A percentile compares a stretch with the other conserved stretches of the same genome.
Evolutionary conservation across 1,140 invertebrate genomes (phyloP).

Genomic region (Antheraea pernyi): DNA sequence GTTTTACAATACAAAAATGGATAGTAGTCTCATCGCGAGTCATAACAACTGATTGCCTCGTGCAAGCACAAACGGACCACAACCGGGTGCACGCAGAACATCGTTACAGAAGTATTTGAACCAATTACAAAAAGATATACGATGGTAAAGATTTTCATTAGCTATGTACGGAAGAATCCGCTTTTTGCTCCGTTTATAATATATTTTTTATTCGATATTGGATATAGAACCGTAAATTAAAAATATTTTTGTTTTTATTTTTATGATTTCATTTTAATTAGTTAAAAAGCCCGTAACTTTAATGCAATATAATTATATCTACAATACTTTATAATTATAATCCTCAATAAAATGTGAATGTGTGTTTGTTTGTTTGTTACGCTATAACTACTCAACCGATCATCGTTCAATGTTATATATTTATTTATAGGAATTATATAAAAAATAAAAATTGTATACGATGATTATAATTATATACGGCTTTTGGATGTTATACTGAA

Average conservation of each 20-base stretch:
- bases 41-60: constrained; percentile 70
- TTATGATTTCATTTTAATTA: too few relatives aligned
- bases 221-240: not conserved
- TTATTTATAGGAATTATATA: too few relatives aligned
- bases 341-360: too few relatives aligned
- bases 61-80: constrained; percentile 52
- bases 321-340: not conserved
- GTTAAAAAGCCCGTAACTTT: too few relatives aligned
- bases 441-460: too few relatives aligned
- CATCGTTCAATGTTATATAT: too few relatives aligned
- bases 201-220: not conserved
- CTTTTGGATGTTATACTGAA: too few relatives aligned
- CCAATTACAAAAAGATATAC: constrained; percentile 70
- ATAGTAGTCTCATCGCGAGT: constrained; percentile 15
- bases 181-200: constrained; percentile 19
- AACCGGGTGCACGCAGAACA: constrained; percentile 45
- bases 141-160: constrained; percentile 57
- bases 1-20: not conserved
- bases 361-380: too few relatives aligned
- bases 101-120: constrained; percentile 54
- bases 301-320: not conserved
- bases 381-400: too few relatives aligned
- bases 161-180: constrained; percentile 18
- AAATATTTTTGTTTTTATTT: not conserved
- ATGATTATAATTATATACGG: too few relatives aligned